Evolutionary conservation across 2,888 invertebrate genomes (phyloP).

Genomic region (Dryococelus australis): DNA sequence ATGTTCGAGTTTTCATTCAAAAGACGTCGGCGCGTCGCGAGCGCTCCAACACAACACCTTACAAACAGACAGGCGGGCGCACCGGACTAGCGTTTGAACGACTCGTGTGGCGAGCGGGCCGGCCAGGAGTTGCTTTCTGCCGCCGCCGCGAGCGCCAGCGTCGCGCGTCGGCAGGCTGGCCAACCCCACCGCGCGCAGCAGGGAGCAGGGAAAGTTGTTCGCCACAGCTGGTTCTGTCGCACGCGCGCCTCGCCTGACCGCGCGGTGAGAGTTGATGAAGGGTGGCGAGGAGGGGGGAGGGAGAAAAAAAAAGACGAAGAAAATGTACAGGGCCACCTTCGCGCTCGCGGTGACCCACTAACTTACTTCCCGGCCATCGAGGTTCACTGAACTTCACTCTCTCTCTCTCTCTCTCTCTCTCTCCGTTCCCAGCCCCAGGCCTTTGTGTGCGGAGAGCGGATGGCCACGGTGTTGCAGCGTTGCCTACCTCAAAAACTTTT

Average conservation of each 20-base stretch:
- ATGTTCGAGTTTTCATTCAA: constrained; percentile 27
- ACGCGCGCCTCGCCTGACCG: not conserved
- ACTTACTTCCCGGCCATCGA: constrained; percentile 48
- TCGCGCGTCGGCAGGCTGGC: constrained; percentile 24
- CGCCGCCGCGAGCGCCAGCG: constrained; percentile 27
- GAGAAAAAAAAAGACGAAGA: not conserved
- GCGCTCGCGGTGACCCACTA: constrained; percentile 43
- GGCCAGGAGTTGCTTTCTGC: constrained; percentile 21
- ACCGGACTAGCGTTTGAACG: constrained; percentile 22
- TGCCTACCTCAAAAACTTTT: constrained; percentile 31
- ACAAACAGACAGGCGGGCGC: no score
- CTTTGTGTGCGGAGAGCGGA: not conserved
- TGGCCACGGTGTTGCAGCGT: not conserved
- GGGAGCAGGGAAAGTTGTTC: no score
- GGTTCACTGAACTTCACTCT: not conserved
- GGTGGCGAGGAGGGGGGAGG: not conserved
- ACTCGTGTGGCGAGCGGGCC: not conserved
- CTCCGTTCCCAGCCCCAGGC: not conserved
- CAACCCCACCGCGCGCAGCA: constrained; percentile 22
- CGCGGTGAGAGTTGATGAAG: not conserved
- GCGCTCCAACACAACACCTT: no score
- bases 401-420: not conserved
- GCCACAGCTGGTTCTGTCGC: no score
- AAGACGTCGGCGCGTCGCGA: not conserved
- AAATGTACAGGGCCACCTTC: not conserved